Conservation (phyloP, 2,113 vertebrate species). For the Ondatra zibethicus region DNA sequence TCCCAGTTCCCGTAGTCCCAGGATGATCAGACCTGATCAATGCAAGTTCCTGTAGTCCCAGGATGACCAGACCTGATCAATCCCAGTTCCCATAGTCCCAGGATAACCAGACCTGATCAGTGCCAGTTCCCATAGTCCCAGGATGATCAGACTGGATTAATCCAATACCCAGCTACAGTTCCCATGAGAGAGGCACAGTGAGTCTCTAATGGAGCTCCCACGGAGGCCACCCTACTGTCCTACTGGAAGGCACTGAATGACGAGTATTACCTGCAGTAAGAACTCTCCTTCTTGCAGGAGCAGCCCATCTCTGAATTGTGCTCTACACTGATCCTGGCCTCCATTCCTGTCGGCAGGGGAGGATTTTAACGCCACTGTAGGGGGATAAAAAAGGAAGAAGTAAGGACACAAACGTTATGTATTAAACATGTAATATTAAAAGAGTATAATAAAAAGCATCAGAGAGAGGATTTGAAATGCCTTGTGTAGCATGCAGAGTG, state of each 20-base stretch:
- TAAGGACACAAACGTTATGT: background rate
- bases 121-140: background rate
- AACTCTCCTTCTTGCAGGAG: conserved; percentile 89
- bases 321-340: conserved; percentile 81
- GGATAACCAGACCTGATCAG: background rate
- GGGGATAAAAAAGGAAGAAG: conserved; percentile 19
- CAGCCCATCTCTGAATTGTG: conserved; percentile 79
- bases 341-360: conserved; percentile 83
- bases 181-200: background rate
- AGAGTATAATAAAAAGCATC: background rate
- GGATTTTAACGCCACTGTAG: conserved; percentile 88
- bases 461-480: background rate
- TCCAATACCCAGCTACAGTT: background rate
- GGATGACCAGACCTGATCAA: background rate
- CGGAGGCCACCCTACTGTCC: background rate
- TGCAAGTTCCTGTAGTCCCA: background rate
- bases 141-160: background rate
- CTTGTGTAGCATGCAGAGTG: fast-evolving
- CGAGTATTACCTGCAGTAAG: conserved; percentile 87
- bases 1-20: background rate
- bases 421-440: conserved; percentile 26
- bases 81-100: background rate
- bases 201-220: background rate
- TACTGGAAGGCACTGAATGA: background rate
- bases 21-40: background rate